These are phyloP conservation scores for Sylvilagus floridanus DNA, from an alignment of 2,797 vertebrate species.

Conservation along the genomic window DNA sequence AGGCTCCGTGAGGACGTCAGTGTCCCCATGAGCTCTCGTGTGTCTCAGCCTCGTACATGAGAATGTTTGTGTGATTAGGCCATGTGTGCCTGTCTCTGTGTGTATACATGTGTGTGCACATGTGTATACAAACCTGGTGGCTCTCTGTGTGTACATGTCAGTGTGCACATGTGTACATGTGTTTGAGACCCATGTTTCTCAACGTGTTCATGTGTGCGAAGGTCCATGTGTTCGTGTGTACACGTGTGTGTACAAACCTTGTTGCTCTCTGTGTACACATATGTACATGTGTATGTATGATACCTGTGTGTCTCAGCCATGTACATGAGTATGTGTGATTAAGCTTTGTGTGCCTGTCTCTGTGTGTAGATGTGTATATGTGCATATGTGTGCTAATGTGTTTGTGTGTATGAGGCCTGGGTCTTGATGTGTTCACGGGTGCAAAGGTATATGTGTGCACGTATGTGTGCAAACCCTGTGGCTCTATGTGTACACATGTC, in stretches of 20 bases:
- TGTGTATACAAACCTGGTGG: no score
- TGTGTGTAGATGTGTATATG: fast-evolving
- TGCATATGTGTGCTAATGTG: fast-evolving
- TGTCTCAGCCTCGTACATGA: no score
- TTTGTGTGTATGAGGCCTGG: background rate
- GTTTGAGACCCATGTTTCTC: no score
- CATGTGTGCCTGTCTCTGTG: background rate
- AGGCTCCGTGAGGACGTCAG: no score
- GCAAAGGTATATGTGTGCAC: no score
- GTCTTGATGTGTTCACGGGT: no score
- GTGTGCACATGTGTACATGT: no score
- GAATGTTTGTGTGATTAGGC: background rate
- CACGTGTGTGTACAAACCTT: background rate
- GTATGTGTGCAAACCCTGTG: background rate
- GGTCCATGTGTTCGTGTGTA: no score
- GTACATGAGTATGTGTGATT: background rate
- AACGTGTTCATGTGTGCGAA: no score
- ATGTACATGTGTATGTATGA: no score
- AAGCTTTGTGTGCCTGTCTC: background rate
- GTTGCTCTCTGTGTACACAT: background rate
- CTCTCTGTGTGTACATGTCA: no score
- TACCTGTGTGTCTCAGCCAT: no score
- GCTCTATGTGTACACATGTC: fast-evolving
- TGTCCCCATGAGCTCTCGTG: background rate
- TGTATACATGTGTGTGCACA: fast-evolving